Evolutionary conservation across 2,888 invertebrate species (phyloP), one percentile per base, ranked within the genome.

Genomic region (Chrysotoxum bicinctum): DNA sequence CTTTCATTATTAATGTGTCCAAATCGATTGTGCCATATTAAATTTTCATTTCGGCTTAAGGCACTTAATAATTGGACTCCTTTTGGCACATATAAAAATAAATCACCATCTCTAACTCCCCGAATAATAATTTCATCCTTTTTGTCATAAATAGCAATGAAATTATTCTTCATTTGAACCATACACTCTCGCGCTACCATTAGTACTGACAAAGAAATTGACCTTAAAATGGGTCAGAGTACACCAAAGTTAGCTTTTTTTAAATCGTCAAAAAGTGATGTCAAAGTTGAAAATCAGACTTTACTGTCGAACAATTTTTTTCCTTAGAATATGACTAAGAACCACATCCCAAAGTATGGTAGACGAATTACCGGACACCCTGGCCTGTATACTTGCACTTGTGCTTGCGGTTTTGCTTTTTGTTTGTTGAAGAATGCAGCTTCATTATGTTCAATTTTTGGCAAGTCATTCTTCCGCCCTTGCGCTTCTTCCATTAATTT

Each of bases 361-460:
- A n/a, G n/a, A n/a, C n/a, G n/a, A n/a, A n/a, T n/a, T n/a, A n/a
- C n/a, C n/a, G n/a, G n/a, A n/a, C n/a, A n/a, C n/a, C n/a, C n/a
- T n/a, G 32, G 8, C 21, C 58, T 58, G 56, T 66, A 48, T 48
- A 32, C 23, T 19, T 40, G 66, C 35, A 50, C n/a, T n/a, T n/a
- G n/a, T n/a, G 60, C 21, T 64, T 74, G 75, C 40, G 68, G 66
- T 68, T 68, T 74, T 7, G 8, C 43, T 48, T 37, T 60, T 23
- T 75, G 66, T 56, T 58, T 66, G 58, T 37, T 26, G n/a, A 75
- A 32, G n/a, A 68, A 75, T 68, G 75, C 68, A 30, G 58, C n/a
- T 58, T 75, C 58, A 37, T 10, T 62, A n/a, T 52, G 48, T 52
- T 37, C 60, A 40, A 32, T 26, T 43, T 43, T 56, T 56, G 35